These are phyloP conservation scores for Siniperca obscura DNA, from an alignment of 2,797 vertebrate genomes.

Conservation along the genomic window DNA sequence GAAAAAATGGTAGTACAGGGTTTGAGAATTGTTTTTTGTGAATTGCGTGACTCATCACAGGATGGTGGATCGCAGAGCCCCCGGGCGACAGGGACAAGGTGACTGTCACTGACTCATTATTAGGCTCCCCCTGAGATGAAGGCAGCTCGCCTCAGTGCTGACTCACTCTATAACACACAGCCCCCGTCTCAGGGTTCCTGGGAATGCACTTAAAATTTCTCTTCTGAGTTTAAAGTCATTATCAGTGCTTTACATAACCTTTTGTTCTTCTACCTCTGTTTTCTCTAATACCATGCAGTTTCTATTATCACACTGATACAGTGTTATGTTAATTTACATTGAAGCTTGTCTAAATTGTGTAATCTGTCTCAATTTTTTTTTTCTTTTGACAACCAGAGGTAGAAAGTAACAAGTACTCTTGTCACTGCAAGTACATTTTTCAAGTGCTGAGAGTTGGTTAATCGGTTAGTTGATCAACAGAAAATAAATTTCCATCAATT, in stretches of 20 bases:
- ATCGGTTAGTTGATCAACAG: neutral
- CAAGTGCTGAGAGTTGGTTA: neutral
- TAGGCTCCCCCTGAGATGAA: slow-evolving; percentile 52
- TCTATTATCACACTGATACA: slow-evolving; percentile 76
- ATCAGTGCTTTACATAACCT: slow-evolving; percentile 65
- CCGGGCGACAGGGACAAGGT: slow-evolving; percentile 50
- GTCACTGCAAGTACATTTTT: neutral
- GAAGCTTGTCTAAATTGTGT: slow-evolving; percentile 54
- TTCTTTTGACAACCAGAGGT: slow-evolving; percentile 40
- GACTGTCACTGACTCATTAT: slow-evolving; percentile 57
- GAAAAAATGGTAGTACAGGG: slow-evolving; percentile 29
- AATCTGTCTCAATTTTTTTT: slow-evolving; percentile 21
- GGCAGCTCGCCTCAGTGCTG: slow-evolving; percentile 62
- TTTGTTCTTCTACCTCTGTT: slow-evolving; percentile 64
- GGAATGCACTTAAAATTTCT: slow-evolving; percentile 43
- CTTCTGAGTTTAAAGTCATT: slow-evolving; percentile 37
- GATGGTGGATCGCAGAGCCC: slow-evolving; percentile 39
- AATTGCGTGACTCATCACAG: slow-evolving; percentile 52
- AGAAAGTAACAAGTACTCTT: slow-evolving; percentile 47
- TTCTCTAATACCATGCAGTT: slow-evolving; percentile 67
- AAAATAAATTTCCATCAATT: neutral
- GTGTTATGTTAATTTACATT: slow-evolving; percentile 70
- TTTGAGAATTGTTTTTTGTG: slow-evolving; percentile 38
- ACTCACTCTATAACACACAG: slow-evolving; percentile 61
- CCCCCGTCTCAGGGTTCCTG: slow-evolving; percentile 48